A percentile compares a stretch with the other conserved stretches of the same genome.
These are phyloP conservation scores for Heliornis fulica DNA, from an alignment of 2,113 vertebrate species.

Conservation along the genomic window DNA sequence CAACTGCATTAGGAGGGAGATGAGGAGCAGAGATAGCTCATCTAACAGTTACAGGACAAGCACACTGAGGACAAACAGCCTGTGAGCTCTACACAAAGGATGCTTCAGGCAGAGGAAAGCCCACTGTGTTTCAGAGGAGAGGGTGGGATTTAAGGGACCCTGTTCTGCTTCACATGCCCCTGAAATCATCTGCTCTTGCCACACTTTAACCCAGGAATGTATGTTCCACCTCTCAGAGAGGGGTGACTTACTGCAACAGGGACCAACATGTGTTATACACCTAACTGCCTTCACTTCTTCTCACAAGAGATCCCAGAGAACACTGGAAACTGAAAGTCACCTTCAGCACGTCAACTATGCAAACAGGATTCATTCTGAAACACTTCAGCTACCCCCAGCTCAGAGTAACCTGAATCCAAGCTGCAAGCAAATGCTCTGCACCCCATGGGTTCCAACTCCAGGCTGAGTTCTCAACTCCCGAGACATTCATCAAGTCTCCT, in stretches of 20 bases:
- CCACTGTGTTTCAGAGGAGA: not conserved
- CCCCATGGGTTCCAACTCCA: not conserved
- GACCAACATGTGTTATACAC: not conserved
- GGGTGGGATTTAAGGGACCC: not conserved
- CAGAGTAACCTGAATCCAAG: not conserved
- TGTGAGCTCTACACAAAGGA: not conserved
- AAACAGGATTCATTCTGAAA: conserved; percentile 33
- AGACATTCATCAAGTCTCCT: not conserved
- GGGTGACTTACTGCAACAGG: not conserved
- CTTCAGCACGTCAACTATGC: not conserved
- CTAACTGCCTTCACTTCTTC: not conserved
- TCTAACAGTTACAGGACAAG: not conserved
- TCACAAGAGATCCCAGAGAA: not conserved
- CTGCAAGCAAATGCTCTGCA: not conserved
- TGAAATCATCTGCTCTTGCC: not conserved
- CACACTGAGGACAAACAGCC: not conserved
- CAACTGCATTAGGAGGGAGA: not conserved
- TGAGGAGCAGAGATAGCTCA: not conserved
- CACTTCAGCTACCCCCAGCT: not conserved
- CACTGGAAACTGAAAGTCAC: conserved; percentile 7
- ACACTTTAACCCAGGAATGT: not conserved
- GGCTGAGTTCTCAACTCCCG: not conserved
- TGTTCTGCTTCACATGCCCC: not conserved
- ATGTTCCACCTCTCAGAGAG: not conserved
- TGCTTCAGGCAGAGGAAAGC: not conserved